These are phyloP conservation scores for Noctua janthina DNA, from an alignment of 2,888 invertebrate species.

Conservation along the genomic window DNA sequence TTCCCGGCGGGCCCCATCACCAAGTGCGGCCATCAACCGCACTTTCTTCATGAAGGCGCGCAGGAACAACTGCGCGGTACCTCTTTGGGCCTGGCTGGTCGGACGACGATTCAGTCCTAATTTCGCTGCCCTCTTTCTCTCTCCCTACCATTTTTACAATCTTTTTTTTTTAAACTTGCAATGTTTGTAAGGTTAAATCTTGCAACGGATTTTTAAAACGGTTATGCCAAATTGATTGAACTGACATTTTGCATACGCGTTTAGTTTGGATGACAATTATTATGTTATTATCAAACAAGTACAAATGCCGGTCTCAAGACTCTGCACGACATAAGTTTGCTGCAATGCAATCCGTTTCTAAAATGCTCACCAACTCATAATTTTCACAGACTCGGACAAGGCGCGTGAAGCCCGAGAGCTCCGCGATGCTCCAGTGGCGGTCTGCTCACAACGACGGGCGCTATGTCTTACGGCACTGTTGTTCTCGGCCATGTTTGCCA, in stretches of 20 bases:
- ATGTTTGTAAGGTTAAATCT: background rate
- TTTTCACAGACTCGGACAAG: slow-evolving; percentile 83
- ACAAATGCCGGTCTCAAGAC: background rate
- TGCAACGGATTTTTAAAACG: background rate
- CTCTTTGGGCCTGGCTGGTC: no score
- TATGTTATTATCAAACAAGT: no score
- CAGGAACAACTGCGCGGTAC: no score
- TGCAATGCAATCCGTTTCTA: background rate
- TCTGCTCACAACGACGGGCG: slow-evolving; percentile 96
- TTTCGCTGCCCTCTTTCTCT: no score
- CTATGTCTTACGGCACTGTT: slow-evolving; percentile 95
- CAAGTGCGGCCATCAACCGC: no score
- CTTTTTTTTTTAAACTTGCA: background rate
- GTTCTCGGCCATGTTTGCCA: slow-evolving; percentile 94
- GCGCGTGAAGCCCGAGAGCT: slow-evolving; percentile 85
- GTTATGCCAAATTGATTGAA: background rate
- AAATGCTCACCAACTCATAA: background rate
- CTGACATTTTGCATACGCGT: background rate
- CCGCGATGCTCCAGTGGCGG: slow-evolving; percentile 92
- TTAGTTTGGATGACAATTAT: background rate
- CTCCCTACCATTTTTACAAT: background rate
- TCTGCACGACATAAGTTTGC: background rate
- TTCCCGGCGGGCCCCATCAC: no score
- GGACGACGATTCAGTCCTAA: no score
- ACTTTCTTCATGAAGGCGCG: no score